These are phyloP conservation scores for Notarius lentiginosus DNA, from an alignment of 2,113 vertebrate genomes.

Conservation along the genomic window DNA sequence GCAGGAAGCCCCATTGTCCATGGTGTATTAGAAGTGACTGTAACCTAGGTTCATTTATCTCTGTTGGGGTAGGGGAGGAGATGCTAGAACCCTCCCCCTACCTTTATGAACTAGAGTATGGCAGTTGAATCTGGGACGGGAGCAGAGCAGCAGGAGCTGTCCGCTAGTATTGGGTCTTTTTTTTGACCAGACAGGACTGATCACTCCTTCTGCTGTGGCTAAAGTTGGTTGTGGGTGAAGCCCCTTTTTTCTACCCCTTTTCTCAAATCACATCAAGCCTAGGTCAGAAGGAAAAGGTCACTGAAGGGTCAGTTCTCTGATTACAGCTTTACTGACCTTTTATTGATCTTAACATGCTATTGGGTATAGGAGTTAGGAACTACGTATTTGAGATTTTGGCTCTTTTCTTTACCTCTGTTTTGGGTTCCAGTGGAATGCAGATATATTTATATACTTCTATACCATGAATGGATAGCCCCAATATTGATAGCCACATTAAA, in stretches of 20 bases:
- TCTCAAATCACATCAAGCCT: constrained; percentile 50
- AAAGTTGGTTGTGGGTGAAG: constrained; percentile 57
- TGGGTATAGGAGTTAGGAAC: constrained; percentile 49
- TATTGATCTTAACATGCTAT: constrained; percentile 48
- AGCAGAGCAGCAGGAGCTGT: constrained; percentile 87
- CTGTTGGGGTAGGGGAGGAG: constrained; percentile 74
- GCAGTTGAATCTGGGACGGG: constrained; percentile 67
- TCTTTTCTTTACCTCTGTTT: constrained; percentile 14
- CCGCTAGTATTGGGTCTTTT: constrained; percentile 76
- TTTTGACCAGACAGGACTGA: constrained; percentile 83
- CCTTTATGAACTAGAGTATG: constrained; percentile 71
- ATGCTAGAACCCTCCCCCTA: constrained; percentile 64
- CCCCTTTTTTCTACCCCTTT: constrained; percentile 31
- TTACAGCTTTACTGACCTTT: constrained; percentile 70
- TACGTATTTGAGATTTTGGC: not conserved
- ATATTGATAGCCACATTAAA: not conserved
- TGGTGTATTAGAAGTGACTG: constrained; percentile 88
- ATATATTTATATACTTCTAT: not conserved
- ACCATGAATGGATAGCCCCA: not conserved
- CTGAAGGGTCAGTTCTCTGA: constrained; percentile 71
- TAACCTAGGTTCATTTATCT: constrained; percentile 90
- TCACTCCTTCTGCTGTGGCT: constrained; percentile 68
- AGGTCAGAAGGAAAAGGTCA: constrained; percentile 72
- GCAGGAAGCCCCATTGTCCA: constrained; percentile 83
- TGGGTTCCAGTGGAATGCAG: constrained; percentile 13